A percentile compares a stretch with the other conserved stretches of the same genome.
phyloP scores from a whole-genome alignment of 2,797 vertebrate genomes.

The Harpagifer antarcticus region DNA sequence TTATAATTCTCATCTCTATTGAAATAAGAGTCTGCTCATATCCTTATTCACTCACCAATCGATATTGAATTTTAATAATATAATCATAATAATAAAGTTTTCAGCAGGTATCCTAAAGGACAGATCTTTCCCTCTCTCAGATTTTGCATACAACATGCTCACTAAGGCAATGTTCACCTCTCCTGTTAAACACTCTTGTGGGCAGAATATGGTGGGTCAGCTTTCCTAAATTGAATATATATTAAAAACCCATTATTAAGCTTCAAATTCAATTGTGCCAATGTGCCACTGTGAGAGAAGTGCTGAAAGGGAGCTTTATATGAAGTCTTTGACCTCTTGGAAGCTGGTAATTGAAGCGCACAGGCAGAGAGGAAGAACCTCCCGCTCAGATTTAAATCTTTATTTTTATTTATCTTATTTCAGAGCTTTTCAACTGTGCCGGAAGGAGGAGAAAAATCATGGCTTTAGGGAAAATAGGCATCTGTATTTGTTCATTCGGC shows the following conservation, averaged over 20 bases:
- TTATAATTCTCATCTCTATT: neutral
- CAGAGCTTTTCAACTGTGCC: constrained; percentile 16
- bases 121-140: constrained; percentile 22
- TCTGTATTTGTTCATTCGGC: constrained; percentile 49
- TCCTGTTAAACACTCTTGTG: constrained; percentile 37
- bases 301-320: constrained; percentile 57
- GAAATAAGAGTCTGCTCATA: neutral
- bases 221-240: constrained; percentile 52
- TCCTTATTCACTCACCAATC: neutral
- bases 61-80: constrained; percentile 11
- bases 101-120: constrained; percentile 39
- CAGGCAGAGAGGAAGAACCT: constrained; percentile 12
- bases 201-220: constrained; percentile 49
- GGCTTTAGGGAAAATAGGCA: constrained; percentile 16
- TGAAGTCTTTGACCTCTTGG: constrained; percentile 73
- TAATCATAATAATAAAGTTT: neutral
- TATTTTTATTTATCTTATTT: constrained; percentile 48
- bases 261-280: constrained; percentile 67
- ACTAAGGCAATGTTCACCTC: constrained; percentile 35
- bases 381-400: constrained; percentile 38
- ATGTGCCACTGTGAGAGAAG: constrained; percentile 60
- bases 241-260: constrained; percentile 67
- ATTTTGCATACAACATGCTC: constrained; percentile 40
- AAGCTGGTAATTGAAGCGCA: constrained; percentile 58
- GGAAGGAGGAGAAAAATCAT: neutral